Percentiles rank a stretch among this genome's conserved stretches.
These are phyloP conservation scores for Festucalex cinctus DNA, from an alignment of 2,113 vertebrate genomes.

Conservation along the genomic window DNA sequence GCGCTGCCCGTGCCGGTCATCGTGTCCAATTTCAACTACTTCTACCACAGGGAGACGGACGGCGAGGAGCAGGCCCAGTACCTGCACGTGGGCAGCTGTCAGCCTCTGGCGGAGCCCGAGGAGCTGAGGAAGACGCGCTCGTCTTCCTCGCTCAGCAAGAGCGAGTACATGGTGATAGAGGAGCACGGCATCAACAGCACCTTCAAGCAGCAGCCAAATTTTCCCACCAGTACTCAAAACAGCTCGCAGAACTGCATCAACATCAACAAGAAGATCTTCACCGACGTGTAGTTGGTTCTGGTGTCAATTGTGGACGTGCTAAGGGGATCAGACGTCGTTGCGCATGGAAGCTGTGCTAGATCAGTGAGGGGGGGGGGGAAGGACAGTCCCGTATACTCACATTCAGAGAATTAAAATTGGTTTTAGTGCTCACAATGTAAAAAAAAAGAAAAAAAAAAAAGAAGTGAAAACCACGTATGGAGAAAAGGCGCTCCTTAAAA, in stretches of 20 bases:
- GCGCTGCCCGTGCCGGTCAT: constrained; percentile 95
- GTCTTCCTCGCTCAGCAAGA: constrained; percentile 92
- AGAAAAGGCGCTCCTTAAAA: background rate
- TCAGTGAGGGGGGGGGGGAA: background rate
- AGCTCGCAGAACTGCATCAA: constrained; percentile 88
- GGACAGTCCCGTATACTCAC: constrained; percentile 17
- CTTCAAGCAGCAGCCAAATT: constrained; percentile 86
- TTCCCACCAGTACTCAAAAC: constrained; percentile 78
- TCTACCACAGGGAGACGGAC: constrained; percentile 95
- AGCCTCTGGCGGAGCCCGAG: constrained; percentile 85
- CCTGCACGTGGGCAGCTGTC: constrained; percentile 91
- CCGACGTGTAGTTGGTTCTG: constrained; percentile 81
- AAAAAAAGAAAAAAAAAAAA: background rate
- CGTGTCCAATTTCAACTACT: constrained; percentile 99
- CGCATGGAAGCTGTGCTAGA: constrained; percentile 29
- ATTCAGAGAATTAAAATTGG: constrained; percentile 36
- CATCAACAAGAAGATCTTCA: constrained; percentile 96
- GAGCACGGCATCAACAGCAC: constrained; percentile 83
- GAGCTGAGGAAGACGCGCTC: constrained; percentile 88
- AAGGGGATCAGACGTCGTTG: constrained; percentile 20
- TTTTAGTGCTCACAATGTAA: constrained; percentile 30
- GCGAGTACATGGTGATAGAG: constrained; percentile 96
- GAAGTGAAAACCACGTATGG: background rate
- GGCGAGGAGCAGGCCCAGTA: constrained; percentile 97
- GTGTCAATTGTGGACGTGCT: background rate